phyloP scores from a whole-genome alignment of 2,113 vertebrate species.

The Arvicanthis niloticus region DNA sequence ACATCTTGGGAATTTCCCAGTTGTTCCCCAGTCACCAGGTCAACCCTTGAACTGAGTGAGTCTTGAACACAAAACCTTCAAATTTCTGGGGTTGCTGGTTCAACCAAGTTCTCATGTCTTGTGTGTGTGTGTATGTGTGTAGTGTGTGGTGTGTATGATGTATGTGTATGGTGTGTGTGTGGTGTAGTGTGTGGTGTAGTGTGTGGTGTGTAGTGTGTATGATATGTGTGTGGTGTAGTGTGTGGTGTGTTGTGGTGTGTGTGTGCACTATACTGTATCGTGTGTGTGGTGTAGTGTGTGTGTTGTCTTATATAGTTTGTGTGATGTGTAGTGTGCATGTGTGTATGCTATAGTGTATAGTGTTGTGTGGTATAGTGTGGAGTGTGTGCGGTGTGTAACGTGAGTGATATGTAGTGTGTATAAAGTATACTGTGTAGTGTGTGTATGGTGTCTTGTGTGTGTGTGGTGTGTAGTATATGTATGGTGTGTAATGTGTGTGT shows the following conservation, averaged over 20 bases:
- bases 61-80: background rate
- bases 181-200: no score
- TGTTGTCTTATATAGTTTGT: background rate
- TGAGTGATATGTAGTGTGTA: background rate
- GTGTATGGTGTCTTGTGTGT: background rate
- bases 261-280: no score
- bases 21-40: background rate
- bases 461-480: background rate
- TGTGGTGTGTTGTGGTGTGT: background rate
- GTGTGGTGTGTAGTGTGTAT: no score
- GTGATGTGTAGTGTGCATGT: no score
- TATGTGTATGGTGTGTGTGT: no score
- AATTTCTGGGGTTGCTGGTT: background rate
- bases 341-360: background rate
- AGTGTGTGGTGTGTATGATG: background rate
- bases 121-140: background rate
- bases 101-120: background rate
- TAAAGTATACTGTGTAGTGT: background rate
- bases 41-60: background rate
- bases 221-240: background rate
- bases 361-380: no score
- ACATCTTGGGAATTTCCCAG: background rate
- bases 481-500: no score
- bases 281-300: background rate
- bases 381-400: background rate